Conservation (phyloP, 2,113 vertebrate genomes). For the Dunckerocampus dactyliophorus region DNA sequence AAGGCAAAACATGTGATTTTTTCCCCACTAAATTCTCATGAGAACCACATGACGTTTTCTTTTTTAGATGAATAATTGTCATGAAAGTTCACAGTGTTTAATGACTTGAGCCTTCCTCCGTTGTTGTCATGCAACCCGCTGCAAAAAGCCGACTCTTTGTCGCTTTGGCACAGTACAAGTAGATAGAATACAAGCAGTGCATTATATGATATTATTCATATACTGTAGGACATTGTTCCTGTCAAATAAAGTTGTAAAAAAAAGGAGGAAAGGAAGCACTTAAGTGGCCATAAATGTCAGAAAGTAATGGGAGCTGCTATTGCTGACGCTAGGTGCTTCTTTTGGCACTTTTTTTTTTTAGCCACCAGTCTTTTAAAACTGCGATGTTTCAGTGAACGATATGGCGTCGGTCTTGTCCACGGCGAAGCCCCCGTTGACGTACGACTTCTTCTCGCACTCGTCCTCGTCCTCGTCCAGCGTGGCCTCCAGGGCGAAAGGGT, state of each 20-base stretch:
- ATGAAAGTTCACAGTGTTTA: constrained; percentile 61
- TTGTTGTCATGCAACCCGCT: constrained; percentile 67
- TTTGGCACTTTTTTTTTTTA: constrained; percentile 6
- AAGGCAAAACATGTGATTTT: too few species aligned
- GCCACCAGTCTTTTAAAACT: constrained; percentile 77
- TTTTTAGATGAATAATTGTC: constrained; percentile 11
- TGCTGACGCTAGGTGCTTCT: constrained; percentile 57
- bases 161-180: constrained; percentile 66
- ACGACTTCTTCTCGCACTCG: constrained; percentile 85
- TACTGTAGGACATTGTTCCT: background rate
- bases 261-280: constrained; percentile 69
- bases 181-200: constrained; percentile 58
- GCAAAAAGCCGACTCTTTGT: constrained; percentile 27
- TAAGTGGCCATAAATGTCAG: constrained; percentile 43
- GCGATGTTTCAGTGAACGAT: constrained; percentile 95
- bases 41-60: background rate
- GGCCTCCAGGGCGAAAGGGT: constrained; percentile 89
- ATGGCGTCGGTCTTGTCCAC: constrained; percentile 92
- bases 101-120: constrained; percentile 28
- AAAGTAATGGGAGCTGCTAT: constrained; percentile 55
- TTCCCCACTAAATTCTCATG: background rate
- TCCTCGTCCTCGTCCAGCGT: constrained; percentile 77
- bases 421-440: constrained; percentile 91
- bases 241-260: constrained; percentile 25
- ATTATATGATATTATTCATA: constrained; percentile 20